Evolutionary conservation across 2,797 vertebrate genomes (phyloP), one percentile per base, ranked within the genome.

Genomic region (Podarcis siculus): DNA sequence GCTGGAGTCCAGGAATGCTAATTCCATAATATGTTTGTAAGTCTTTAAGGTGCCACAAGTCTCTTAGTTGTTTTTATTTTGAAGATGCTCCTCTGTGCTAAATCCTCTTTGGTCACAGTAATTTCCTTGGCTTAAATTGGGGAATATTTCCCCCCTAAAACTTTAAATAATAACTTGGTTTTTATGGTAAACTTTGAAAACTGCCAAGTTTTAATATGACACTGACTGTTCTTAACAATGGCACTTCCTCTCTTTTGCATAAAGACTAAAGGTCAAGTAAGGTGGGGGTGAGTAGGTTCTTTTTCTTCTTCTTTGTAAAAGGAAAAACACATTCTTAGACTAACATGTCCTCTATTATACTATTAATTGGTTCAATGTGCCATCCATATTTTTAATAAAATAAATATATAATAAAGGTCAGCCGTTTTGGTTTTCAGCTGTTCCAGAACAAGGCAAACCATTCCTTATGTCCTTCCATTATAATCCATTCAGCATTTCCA

Each of bases 301-400:
- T 82, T 35, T 87, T 84, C 79, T 30, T 45, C 13, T 25, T 21
- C 61, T 87, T 73, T 77, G 45, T 10, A 86, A 75, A 61, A 78
- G 2, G 42, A 79, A 90, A 79, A 79, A 90, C 19, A 37, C 30
- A 17, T 71, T 72, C 58, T 45, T 79, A 87, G 80, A 83, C 58
- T 58, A 69, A 7, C 82, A 85, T 4, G n/a, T 85, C 12, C 81
- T 76, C n/a, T 77, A 87, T 86, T 82, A 45, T 21, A 86, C 30
- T 58, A 71, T 58, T 85, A n/a, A 87, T 89, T 91, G 83, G 84
- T 85, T 90, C 79, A 91, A 8, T 3, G 0, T 79, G 73, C 32
- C 25, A 79, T 25, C 49, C 85, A 64, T 55, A 86, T 76, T 90
- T 89, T 73, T 90, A 87, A 86, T 55, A 82, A 83, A 4, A 17